phyloP scores from a whole-genome alignment of 2,113 vertebrate species.

The Pollimyrus isidori region DNA sequence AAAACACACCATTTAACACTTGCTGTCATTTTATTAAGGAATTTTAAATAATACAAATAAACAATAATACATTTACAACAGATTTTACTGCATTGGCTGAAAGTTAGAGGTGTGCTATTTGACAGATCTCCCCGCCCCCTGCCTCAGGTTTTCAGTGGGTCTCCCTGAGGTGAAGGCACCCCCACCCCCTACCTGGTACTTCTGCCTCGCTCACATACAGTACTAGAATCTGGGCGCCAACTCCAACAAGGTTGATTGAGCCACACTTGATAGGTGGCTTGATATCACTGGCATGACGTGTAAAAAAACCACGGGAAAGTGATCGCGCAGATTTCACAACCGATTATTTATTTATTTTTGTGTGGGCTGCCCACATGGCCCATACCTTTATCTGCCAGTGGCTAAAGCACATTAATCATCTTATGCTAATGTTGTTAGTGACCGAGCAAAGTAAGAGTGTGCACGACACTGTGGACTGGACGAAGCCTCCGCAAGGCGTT shows the following conservation, averaged over 20 bases:
- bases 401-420: neutral
- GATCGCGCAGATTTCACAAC: neutral
- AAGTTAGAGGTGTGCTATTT: neutral
- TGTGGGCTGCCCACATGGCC: neutral
- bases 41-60: neutral
- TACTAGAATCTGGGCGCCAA: neutral
- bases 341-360: neutral
- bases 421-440: neutral
- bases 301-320: neutral
- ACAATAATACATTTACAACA: neutral
- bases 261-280: neutral
- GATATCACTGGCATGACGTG: neutral
- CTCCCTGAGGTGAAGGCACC: neutral
- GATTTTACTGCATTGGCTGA: neutral
- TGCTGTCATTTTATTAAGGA: neutral
- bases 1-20: neutral
- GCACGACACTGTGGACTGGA: neutral
- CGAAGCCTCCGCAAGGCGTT: neutral
- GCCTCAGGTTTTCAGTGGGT: neutral
- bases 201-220: neutral
- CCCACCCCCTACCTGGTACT: neutral
- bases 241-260: neutral
- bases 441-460: neutral
- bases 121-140: neutral
- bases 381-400: neutral